These are phyloP conservation scores for Eilema caniola DNA, from an alignment of 2,888 invertebrate genomes.

Conservation along the genomic window DNA sequence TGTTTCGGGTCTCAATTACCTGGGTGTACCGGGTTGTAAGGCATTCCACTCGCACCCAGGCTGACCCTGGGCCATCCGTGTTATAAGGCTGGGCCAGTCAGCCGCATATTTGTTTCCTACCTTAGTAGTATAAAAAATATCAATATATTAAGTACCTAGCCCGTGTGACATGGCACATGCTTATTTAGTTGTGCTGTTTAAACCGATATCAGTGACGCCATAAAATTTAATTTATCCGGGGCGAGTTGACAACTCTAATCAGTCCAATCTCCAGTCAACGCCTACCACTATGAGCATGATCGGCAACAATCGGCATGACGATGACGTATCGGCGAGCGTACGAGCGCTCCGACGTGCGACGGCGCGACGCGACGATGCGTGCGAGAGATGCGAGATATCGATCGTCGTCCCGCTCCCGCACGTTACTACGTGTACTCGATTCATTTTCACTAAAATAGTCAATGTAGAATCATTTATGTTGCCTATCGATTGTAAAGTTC, in stretches of 20 bases:
- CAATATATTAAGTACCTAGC: too few species aligned
- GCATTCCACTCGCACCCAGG: too few species aligned
- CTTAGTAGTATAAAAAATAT: too few species aligned
- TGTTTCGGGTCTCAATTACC: too few species aligned
- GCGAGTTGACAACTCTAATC: neutral
- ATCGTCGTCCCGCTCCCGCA: conserved; percentile 22
- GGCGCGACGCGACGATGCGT: conserved; percentile 42
- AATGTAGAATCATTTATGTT: neutral
- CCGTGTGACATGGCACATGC: too few species aligned
- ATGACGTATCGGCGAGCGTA: conserved; percentile 34
- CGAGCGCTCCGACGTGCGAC: conserved; percentile 28
- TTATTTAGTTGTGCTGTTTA: neutral
- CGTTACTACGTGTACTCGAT: conserved; percentile 33
- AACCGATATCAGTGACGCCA: neutral
- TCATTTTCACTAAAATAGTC: neutral
- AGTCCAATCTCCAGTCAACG: neutral
- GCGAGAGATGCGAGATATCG: conserved; percentile 46
- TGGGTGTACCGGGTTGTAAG: too few species aligned
- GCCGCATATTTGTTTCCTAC: too few species aligned
- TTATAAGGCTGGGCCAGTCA: too few species aligned
- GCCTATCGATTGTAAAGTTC: neutral
- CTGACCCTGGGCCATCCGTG: too few species aligned
- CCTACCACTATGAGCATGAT: neutral
- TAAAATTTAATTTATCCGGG: neutral
- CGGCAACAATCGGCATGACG: too few species aligned